These are phyloP conservation scores for Subanguina moxae DNA, from an alignment of 1,140 invertebrate species.

Conservation along the genomic window DNA sequence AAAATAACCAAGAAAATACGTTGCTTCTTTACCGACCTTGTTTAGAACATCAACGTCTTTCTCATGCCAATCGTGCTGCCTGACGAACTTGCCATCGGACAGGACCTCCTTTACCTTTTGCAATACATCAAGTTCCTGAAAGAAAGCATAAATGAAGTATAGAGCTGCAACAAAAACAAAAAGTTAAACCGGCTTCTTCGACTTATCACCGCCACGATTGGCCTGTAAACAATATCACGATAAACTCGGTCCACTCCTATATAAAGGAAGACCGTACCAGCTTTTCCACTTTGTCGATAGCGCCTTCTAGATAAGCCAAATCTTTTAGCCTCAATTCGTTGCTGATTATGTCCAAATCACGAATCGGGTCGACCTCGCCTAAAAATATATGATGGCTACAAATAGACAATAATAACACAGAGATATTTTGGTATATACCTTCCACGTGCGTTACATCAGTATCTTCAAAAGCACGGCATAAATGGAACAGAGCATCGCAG, in stretches of 20 bases:
- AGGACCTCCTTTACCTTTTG: constrained; percentile 79
- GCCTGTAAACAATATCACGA: constrained; percentile 65
- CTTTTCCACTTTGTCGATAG: constrained; percentile 81
- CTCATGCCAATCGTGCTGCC: constrained; percentile 42
- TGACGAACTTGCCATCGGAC: constrained; percentile 74
- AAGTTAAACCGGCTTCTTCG: constrained; percentile 71
- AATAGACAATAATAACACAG: too few species aligned
- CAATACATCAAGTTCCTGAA: constrained; percentile 69
- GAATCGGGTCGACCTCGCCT: constrained; percentile 90
- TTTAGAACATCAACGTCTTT: constrained; percentile 92
- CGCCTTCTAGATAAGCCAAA: constrained; percentile 72
- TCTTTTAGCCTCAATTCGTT: constrained; percentile 93
- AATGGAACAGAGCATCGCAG: constrained; percentile 97
- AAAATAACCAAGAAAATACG: constrained; percentile 72
- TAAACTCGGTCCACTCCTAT: too few species aligned
- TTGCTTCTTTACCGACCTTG: constrained; percentile 64
- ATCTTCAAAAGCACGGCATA: constrained; percentile 95
- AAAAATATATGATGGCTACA: too few species aligned
- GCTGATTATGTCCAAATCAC: constrained; percentile 91
- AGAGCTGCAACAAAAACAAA: not conserved
- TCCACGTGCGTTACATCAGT: constrained; percentile 96
- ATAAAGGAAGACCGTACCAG: too few species aligned
- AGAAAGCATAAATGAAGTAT: not conserved
- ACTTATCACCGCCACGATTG: constrained; percentile 88
- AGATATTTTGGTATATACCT: constrained; percentile 35